Evolutionary conservation across 2,113 vertebrate genomes (phyloP).

Genomic region (Lagopus muta): DNA sequence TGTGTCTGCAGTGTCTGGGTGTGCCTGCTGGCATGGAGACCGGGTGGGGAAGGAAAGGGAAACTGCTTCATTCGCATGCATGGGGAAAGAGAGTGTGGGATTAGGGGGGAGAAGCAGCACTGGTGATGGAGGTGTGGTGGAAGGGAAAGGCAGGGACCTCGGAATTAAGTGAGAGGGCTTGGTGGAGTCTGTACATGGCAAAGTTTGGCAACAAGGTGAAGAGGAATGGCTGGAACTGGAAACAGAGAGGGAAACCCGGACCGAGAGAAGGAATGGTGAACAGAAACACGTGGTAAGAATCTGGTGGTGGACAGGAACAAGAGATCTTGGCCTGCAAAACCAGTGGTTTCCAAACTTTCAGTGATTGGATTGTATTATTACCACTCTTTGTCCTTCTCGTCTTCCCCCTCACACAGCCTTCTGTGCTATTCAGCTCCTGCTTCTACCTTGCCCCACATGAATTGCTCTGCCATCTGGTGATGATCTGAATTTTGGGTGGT

Average conservation of each 20-base stretch:
- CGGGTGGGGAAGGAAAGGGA: neutral
- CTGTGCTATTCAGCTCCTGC: neutral
- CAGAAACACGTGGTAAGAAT: neutral
- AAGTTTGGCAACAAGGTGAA: neutral
- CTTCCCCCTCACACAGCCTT: neutral
- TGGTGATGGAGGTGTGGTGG: neutral
- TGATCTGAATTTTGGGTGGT: too few species aligned
- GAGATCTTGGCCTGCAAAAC: neutral
- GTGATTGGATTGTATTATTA: accelerated
- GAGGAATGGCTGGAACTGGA: neutral
- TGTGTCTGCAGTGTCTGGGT: accelerated
- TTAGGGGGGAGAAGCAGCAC: neutral
- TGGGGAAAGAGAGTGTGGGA: neutral
- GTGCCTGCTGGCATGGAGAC: neutral
- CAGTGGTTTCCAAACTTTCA: neutral
- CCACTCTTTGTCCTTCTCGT: neutral
- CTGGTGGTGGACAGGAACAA: neutral
- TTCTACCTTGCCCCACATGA: neutral
- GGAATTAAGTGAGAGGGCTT: neutral
- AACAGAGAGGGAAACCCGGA: neutral
- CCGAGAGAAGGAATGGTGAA: neutral
- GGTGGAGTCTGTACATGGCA: neutral
- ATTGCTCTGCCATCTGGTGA: neutral
- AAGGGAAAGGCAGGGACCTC: neutral
- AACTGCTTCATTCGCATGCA: neutral